phyloP scores from a whole-genome alignment of 2,113 vertebrate species.

The Acanthochromis polyacanthus region DNA sequence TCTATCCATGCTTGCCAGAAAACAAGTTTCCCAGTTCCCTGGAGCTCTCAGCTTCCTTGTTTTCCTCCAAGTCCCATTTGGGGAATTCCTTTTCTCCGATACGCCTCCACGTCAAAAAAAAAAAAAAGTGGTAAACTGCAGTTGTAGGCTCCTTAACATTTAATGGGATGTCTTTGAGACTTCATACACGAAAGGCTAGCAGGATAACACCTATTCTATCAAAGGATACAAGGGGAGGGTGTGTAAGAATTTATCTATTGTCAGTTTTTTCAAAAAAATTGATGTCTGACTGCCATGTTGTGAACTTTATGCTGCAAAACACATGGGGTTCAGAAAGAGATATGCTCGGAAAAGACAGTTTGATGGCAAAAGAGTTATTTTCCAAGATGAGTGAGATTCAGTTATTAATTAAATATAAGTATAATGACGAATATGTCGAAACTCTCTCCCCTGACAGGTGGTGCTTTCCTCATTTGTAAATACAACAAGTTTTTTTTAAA shows the following conservation, averaged over 20 bases:
- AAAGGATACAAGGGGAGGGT: conserved; percentile 8
- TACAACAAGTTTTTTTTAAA: background rate
- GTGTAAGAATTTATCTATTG: conserved; percentile 7
- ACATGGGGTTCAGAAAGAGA: background rate
- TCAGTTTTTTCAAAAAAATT: conserved; percentile 3
- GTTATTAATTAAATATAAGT: background rate
- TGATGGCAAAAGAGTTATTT: no score
- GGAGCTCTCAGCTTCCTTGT: conserved; percentile 64
- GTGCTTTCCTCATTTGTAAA: background rate
- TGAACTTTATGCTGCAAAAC: background rate
- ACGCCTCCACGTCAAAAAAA: conserved; percentile 45
- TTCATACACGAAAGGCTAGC: conserved; percentile 39
- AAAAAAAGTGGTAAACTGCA: conserved; percentile 32
- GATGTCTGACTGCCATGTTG: background rate
- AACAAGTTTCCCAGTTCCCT: conserved; percentile 59
- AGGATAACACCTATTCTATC: conserved; percentile 27
- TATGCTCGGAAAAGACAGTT: background rate
- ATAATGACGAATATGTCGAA: background rate
- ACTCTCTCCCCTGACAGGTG: background rate
- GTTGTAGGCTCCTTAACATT: conserved; percentile 60
- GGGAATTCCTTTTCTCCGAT: conserved; percentile 66
- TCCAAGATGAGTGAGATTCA: background rate
- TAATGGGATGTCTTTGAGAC: conserved; percentile 61
- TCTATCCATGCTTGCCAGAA: conserved; percentile 53
- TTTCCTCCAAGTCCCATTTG: conserved; percentile 68